Evolutionary conservation across 2,888 invertebrate genomes (phyloP).

Genomic region (Cataglyphis livida): DNA sequence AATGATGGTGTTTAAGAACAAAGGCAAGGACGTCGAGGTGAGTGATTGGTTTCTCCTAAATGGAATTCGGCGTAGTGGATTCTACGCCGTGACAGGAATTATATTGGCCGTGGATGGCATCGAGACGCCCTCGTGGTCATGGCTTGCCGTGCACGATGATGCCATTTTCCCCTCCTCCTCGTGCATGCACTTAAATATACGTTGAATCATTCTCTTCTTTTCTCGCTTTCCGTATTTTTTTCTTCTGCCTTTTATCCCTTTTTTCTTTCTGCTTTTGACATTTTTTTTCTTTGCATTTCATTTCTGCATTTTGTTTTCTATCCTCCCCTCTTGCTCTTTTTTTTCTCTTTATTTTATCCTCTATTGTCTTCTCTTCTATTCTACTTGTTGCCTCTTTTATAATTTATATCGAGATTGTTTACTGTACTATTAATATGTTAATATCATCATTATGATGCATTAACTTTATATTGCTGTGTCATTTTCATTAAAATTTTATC

Average conservation of each 20-base stretch:
- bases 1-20: conserved; percentile 98
- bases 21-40: conserved; percentile 99
- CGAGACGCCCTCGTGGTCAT: neutral
- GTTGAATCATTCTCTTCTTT: neutral
- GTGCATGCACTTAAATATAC: conserved; percentile 13
- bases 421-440: neutral
- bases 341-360: neutral
- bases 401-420: neutral
- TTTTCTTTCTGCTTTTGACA: neutral
- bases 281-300: neutral
- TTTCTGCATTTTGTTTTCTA: neutral
- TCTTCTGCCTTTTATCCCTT: neutral
- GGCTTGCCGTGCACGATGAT: conserved; percentile 9
- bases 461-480: neutral
- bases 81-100: too few relatives aligned
- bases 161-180: neutral
- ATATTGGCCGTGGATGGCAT: neutral
- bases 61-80: neutral
- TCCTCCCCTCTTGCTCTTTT: neutral
- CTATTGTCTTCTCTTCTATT: neutral
- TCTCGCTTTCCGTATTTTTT: neutral
- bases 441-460: neutral
- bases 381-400: conserved; percentile 23
- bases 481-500: neutral
- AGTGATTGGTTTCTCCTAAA: conserved; percentile 86